phyloP scores from a whole-genome alignment of 2,113 vertebrate genomes.

The Scytalopus superciliaris region DNA sequence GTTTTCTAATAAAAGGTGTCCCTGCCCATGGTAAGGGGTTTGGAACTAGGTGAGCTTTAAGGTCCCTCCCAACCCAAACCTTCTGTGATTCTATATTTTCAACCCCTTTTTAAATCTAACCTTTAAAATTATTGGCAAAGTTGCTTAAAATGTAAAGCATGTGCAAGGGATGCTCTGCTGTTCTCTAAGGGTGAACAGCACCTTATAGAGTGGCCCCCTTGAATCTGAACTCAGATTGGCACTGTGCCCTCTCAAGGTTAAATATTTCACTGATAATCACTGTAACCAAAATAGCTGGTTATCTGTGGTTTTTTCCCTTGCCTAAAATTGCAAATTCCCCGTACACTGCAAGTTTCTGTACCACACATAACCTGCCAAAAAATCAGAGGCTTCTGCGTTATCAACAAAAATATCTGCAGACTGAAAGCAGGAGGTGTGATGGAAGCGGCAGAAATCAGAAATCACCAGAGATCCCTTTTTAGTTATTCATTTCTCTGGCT shows the following conservation, averaged over 20 bases:
- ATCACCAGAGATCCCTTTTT: background rate
- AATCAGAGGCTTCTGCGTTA: background rate
- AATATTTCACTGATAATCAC: conserved; percentile 17
- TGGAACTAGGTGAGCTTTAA: background rate
- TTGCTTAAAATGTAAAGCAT: background rate
- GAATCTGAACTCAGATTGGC: background rate
- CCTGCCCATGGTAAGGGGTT: background rate
- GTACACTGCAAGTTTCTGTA: conserved; percentile 1
- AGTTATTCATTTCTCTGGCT: background rate
- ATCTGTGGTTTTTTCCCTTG: background rate
- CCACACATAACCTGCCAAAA: conserved; percentile 24
- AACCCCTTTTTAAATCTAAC: background rate
- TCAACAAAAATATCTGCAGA: conserved; percentile 49
- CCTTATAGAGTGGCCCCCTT: background rate
- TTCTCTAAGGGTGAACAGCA: background rate
- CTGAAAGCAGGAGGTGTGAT: background rate
- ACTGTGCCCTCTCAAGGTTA: background rate
- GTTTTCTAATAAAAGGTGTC: background rate
- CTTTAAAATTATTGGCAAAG: background rate
- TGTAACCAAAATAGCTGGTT: conserved; percentile 2
- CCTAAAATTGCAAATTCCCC: conserved; percentile 22
- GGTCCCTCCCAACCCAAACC: background rate
- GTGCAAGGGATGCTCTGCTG: background rate
- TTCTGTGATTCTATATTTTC: background rate
- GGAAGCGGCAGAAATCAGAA: background rate